Percentiles rank a stretch among this genome's conserved stretches.
Evolutionary conservation across 2,113 vertebrate genomes (phyloP).

Genomic region (Carettochelys insculpta): DNA sequence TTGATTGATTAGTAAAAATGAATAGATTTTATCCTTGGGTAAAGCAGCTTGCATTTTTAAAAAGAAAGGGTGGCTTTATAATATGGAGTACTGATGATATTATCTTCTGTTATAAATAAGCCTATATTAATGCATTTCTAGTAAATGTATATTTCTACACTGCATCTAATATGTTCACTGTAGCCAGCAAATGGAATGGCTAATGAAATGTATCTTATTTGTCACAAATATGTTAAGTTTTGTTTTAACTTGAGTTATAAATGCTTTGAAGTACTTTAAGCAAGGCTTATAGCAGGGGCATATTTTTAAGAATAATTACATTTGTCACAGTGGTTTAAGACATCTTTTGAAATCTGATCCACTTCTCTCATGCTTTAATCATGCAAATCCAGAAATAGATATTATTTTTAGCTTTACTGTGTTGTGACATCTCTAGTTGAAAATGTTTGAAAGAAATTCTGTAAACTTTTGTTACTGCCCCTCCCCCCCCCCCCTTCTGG

Average conservation of each 20-base stretch:
- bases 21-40: conserved; percentile 66
- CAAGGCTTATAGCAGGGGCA: conserved; percentile 30
- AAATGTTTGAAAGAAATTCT: conserved; percentile 37
- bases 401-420: conserved; percentile 57
- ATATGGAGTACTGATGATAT: conserved; percentile 61
- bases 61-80: conserved; percentile 64
- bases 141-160: conserved; percentile 34
- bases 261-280: conserved; percentile 36
- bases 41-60: conserved; percentile 49
- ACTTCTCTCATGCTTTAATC: conserved; percentile 71
- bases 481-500: neutral
- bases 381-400: conserved; percentile 71
- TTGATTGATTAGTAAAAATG: conserved; percentile 63
- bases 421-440: conserved; percentile 54
- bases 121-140: conserved; percentile 66
- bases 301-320: conserved; percentile 72
- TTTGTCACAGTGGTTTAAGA: conserved; percentile 65
- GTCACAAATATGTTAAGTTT: conserved; percentile 13
- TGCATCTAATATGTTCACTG: conserved; percentile 41
- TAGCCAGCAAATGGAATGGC: conserved; percentile 42
- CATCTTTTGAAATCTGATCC: conserved; percentile 72
- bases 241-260: conserved; percentile 3
- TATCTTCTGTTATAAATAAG: conserved; percentile 65
- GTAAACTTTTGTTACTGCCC: neutral
- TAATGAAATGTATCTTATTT: conserved; percentile 47